These are phyloP conservation scores for Pogoniulus pusillus DNA, from an alignment of 2,797 vertebrate genomes.

Conservation along the genomic window DNA sequence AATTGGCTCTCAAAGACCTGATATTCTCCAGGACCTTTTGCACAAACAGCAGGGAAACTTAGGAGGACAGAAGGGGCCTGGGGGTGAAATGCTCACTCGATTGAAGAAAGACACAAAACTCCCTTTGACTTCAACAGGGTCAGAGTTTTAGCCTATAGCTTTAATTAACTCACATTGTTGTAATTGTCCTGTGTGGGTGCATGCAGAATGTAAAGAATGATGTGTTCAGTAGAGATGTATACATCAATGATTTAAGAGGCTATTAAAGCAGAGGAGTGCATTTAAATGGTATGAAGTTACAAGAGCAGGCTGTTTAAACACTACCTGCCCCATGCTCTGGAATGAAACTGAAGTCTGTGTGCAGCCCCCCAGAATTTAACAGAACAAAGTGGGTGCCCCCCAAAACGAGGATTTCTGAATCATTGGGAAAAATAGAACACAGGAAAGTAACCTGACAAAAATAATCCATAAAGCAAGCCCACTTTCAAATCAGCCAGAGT, in stretches of 20 bases:
- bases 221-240: background rate
- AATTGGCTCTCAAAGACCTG: slow-evolving; percentile 34
- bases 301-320: slow-evolving; percentile 1
- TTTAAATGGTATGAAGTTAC: slow-evolving; percentile 17
- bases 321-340: background rate
- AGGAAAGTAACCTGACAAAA: background rate
- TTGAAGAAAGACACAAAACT: slow-evolving; percentile 48
- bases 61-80: background rate
- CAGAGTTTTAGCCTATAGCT: slow-evolving; percentile 42
- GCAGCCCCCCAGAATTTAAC: background rate
- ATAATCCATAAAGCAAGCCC: background rate
- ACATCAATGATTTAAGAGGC: slow-evolving; percentile 40
- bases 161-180: slow-evolving; percentile 44
- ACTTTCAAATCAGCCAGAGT: background rate
- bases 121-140: slow-evolving; percentile 29
- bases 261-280: background rate
- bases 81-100: background rate
- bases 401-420: background rate
- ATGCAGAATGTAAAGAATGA: slow-evolving; percentile 15
- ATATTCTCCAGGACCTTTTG: slow-evolving; percentile 40
- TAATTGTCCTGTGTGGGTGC: background rate
- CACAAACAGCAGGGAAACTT: background rate
- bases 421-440: background rate
- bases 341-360: background rate
- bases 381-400: background rate